Evolutionary conservation across 2,888 invertebrate genomes (phyloP), one percentile per base, ranked within the genome.

Genomic region (Drosophila phalerata): DNA sequence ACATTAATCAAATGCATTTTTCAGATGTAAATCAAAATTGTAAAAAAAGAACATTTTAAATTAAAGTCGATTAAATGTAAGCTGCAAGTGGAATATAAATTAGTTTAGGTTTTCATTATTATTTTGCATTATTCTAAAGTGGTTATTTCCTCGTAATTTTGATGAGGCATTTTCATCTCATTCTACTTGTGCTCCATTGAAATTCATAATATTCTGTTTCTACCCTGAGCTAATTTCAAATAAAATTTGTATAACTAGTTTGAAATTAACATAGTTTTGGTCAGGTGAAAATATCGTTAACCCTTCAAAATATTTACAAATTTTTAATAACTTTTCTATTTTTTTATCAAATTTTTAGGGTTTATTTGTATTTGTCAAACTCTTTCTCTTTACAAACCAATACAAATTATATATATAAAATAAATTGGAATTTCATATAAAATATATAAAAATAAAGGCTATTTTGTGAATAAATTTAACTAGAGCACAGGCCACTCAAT

Each of bases 401-500:
- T 22, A 22, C 22, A 28, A 28, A 28, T 28, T 28, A 25, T 28
- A 28, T 25, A 28, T 34, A 34, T 5, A 5, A 13, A 15, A 17
- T 1, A 17, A 17, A 40, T 17, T 42, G 19, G 10, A 13, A 4
- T 45, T 45, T 28, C n/a, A 9, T 3, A 3, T 15, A 3, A 28
- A 45, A 28, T 45, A 45, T 28, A n/a, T n/a, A n/a, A n/a, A n/a
- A n/a, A n/a, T n/a, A 28, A 43, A 43, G 3, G 13, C 13, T 2
- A 25, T 43, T 37, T 56, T 6, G 0, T 0, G n/a, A 1, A 56
- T 56, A 52, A 30, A 62, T 57, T 49, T 49, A 10, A 1, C 4
- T 17, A 34, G n/a, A 19, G 5, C 13, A n/a, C 43, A 40, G 19
- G 51, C n/a, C 52, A 19, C 30, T 34, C 40, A 68, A 65, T 68